Evolutionary conservation across 2,797 vertebrate species (phyloP).

Genomic region (Acanthiza pusilla): DNA sequence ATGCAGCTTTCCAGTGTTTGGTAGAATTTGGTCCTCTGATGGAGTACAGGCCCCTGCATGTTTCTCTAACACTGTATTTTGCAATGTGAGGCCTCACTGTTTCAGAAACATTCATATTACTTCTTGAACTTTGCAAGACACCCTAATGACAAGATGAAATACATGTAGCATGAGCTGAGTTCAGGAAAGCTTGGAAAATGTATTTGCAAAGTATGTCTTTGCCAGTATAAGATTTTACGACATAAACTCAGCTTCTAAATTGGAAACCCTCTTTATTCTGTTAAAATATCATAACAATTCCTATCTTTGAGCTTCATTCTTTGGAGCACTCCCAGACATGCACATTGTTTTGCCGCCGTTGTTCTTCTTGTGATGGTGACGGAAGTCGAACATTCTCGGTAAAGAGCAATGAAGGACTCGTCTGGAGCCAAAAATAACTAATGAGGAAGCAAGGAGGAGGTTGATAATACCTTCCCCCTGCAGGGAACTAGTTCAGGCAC

Average conservation of each 20-base stretch:
- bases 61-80: not conserved
- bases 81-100: not conserved
- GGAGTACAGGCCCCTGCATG: not conserved
- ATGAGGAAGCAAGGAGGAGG: constrained; percentile 33
- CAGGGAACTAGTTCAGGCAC: not conserved
- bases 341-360: not conserved
- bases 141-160: not conserved
- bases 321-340: not conserved
- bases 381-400: not conserved
- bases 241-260: not conserved
- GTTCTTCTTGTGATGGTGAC: not conserved
- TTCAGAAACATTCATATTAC: not conserved
- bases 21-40: not conserved
- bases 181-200: not conserved
- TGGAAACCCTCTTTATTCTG: not conserved
- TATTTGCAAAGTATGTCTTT: not conserved
- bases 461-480: not conserved
- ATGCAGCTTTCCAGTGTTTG: not conserved
- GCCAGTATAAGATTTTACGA: not conserved
- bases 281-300: not conserved
- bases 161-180: not conserved
- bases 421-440: constrained; percentile 36
- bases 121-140: not conserved
- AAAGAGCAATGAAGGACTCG: not conserved
- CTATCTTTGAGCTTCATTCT: not conserved